Base-by-base conservation (phyloP, 2,888 invertebrate species). In the Tipula vernalis region DNA sequence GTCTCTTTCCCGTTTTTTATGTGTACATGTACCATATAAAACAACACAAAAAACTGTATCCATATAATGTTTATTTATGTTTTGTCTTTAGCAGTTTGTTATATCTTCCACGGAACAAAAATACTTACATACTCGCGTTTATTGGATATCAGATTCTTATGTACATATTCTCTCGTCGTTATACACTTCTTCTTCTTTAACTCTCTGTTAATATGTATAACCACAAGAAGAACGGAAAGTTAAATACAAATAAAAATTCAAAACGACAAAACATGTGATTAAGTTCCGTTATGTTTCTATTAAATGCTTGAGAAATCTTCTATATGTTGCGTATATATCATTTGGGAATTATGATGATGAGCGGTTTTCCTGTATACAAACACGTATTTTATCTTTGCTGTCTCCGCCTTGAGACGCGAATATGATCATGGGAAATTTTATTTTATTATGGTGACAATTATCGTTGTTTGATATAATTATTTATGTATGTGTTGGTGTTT, bases 1-100 rank as follows among this genome's bases (percentile, higher is more conserved):
- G 71, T 71, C 71, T 71, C 12, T 13, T 71, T 71, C 28, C 71
- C 71, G 71, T 71, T 28, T 51, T 51, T 51, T 51, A 51, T 51
- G n/a, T 51, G 4, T 10, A 71, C 28, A 71, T 71, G 39, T 6
- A 39, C 3, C 5, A 0, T n/a, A n/a, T n/a, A n/a, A n/a, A n/a
- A 6, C 6, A 51, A 51, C 6, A 51, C 5, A 71, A 71, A 71
- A 71, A 71, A 71, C 71, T 71, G 71, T 71, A 12, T 71, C 71
- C 71, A 71, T 71, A 71, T 71, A 71, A 71, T 71, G 71, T 71
- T 71, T 71, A 71, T 71, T 71, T 71, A 71, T 71, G 71, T 71
- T 71, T 71, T 71, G 71, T 71, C 71, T 71, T 71, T 28, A 71
- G 28, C 71, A 71, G 71, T 71, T 71, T 71, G 71, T 71, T 71